phyloP scores from a whole-genome alignment of 2,888 invertebrate genomes.

The Drosophila macrospina region DNA sequence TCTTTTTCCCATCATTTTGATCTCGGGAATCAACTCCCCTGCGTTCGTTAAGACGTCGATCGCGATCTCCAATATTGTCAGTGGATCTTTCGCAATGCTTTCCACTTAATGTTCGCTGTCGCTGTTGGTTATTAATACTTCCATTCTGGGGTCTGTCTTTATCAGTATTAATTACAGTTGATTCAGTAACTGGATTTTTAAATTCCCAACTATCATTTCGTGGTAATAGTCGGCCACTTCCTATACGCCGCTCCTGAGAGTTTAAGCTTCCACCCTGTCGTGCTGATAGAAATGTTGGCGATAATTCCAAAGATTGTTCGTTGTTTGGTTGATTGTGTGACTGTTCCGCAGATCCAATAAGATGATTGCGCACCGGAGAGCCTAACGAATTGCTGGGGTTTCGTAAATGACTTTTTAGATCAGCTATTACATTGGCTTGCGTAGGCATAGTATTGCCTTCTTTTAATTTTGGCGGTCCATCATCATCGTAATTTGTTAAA shows the following conservation, averaged over 20 bases:
- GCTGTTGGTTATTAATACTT: conserved; percentile 42
- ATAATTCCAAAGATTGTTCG: conserved; percentile 46
- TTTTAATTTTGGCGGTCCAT: not conserved
- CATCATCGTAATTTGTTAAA: conserved; percentile 25
- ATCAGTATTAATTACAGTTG: conserved; percentile 22
- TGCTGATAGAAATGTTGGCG: conserved; percentile 53
- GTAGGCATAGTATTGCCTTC: conserved; percentile 4
- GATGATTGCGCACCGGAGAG: conserved; percentile 18
- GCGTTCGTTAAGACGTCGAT: conserved; percentile 88
- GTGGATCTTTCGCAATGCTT: conserved; percentile 39
- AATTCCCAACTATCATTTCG: conserved; percentile 87
- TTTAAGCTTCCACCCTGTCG: conserved; percentile 39
- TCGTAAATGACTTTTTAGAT: not conserved
- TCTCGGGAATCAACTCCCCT: conserved; percentile 64
- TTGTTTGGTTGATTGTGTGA: conserved; percentile 19
- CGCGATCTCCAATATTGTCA: conserved; percentile 42
- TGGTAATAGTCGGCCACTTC: conserved; percentile 92
- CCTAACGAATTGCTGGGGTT: conserved; percentile 2
- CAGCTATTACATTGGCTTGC: not conserved
- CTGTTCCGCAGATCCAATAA: conserved; percentile 9
- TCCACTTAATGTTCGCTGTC: conserved; percentile 48
- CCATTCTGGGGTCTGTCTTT: conserved; percentile 50
- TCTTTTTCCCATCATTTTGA: conserved; percentile 67
- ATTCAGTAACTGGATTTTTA: conserved; percentile 67
- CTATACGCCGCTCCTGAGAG: conserved; percentile 88